Percentiles rank a stretch among this genome's conserved stretches.
Conservation (phyloP, 2,113 vertebrate genomes). For the Terrapene triunguis region DNA sequence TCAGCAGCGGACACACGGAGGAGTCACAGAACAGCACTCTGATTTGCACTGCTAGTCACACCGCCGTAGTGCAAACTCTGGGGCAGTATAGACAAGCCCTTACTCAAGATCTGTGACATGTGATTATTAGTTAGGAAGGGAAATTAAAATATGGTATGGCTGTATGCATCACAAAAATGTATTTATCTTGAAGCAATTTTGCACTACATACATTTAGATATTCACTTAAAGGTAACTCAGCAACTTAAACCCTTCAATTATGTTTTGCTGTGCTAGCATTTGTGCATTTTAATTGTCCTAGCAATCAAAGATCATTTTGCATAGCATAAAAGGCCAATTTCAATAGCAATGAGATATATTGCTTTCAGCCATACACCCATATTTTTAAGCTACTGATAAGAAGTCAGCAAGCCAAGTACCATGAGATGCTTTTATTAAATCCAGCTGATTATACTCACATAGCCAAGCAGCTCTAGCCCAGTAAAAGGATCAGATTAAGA, state of each 20-base stretch:
- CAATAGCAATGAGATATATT: constrained; percentile 17
- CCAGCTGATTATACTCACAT: background rate
- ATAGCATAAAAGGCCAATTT: constrained; percentile 13
- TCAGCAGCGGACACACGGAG: background rate
- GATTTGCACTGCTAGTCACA: background rate
- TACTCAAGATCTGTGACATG: background rate
- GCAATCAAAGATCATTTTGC: constrained; percentile 21
- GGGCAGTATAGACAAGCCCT: background rate
- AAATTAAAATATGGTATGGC: background rate
- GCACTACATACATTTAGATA: background rate
- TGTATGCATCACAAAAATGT: background rate
- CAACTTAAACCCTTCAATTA: background rate
- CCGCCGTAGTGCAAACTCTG: background rate
- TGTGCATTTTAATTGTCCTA: background rate
- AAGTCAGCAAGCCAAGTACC: background rate
- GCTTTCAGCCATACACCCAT: background rate
- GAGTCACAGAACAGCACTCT: background rate
- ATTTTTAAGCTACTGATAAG: background rate
- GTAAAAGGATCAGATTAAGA: background rate
- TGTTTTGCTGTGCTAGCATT: background rate
- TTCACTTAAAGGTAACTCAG: constrained; percentile 23
- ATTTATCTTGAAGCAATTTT: background rate
- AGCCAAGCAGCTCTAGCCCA: constrained; percentile 26
- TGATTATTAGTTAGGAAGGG: background rate
- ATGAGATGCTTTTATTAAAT: constrained; percentile 12